Conservation (phyloP, 1,140 invertebrate genomes). For the Bradysia coprophila region DNA sequence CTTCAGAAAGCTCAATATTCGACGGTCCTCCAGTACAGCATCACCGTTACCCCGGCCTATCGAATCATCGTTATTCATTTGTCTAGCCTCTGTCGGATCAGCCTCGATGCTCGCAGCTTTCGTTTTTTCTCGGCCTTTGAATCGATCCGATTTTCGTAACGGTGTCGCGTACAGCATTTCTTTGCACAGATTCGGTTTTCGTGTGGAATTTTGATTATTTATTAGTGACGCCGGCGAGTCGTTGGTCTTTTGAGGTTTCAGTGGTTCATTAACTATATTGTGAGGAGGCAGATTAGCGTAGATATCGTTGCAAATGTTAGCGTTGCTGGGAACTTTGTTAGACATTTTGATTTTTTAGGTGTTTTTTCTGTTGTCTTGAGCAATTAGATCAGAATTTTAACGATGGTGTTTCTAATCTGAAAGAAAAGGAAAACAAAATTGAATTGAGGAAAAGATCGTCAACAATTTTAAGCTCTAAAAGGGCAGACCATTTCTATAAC, state of each 20-base stretch:
- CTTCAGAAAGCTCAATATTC: conserved; percentile 22
- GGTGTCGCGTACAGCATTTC: conserved; percentile 23
- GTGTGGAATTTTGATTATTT: conserved; percentile 12
- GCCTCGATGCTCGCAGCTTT: neutral
- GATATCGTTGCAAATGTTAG: neutral
- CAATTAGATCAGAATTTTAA: too few species aligned
- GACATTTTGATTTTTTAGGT: too few species aligned
- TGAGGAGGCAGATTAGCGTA: neutral
- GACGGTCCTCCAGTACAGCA: conserved; percentile 19
- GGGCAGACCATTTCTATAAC: too few species aligned
- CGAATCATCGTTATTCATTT: neutral
- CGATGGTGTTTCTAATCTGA: too few species aligned
- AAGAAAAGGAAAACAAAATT: too few species aligned
- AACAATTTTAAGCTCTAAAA: too few species aligned
- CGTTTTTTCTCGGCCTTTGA: conserved; percentile 8
- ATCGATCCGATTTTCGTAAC: conserved; percentile 21
- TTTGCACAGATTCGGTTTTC: conserved; percentile 14
- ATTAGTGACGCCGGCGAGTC: conserved; percentile 9
- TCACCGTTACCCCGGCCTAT: conserved; percentile 1
- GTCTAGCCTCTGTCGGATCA: neutral
- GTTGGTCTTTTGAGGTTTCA: conserved; percentile 5
- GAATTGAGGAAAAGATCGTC: too few species aligned
- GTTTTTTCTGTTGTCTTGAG: too few species aligned
- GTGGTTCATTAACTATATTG: neutral
- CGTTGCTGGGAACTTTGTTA: too few species aligned